Percentiles rank a stretch among this genome's conserved stretches.
Evolutionary conservation across 92 coral and sea anemone genomes (phyloP).

Genomic region (Zoanthus sansibaricus): DNA sequence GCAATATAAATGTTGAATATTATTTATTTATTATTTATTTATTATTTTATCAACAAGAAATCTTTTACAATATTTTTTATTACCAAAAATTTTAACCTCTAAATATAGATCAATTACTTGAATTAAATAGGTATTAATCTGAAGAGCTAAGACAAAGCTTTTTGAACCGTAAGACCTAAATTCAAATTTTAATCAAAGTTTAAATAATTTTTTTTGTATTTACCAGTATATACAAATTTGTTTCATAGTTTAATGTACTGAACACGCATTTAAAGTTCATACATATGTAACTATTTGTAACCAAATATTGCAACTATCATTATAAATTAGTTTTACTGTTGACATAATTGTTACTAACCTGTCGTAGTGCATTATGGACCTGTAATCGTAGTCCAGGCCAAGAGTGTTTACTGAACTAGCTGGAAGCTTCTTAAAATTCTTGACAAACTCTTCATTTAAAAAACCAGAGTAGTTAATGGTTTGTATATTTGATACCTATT

Average conservation of each 20-base stretch:
- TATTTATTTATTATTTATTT: too few species aligned
- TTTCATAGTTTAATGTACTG: not conserved
- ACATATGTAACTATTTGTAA: not conserved
- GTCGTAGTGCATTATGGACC: conserved; percentile 43
- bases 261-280: not conserved
- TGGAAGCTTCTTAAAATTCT: conserved; percentile 2
- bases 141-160: too few species aligned
- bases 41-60: too few species aligned
- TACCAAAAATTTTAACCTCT: not conserved
- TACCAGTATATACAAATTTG: too few species aligned
- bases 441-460: not conserved
- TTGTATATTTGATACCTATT: too few species aligned
- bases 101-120: too few species aligned
- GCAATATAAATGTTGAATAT: too few species aligned
- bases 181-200: too few species aligned
- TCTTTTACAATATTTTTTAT: not conserved
- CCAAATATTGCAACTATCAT: not conserved
- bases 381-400: conserved; percentile 14
- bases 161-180: too few species aligned
- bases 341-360: conserved; percentile 2
- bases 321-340: not conserved
- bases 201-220: too few species aligned
- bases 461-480: too few species aligned
- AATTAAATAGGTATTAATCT: too few species aligned
- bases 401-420: not conserved